Conservation (phyloP, 2,113 vertebrate genomes). For the Eurystomus gularis region DNA sequence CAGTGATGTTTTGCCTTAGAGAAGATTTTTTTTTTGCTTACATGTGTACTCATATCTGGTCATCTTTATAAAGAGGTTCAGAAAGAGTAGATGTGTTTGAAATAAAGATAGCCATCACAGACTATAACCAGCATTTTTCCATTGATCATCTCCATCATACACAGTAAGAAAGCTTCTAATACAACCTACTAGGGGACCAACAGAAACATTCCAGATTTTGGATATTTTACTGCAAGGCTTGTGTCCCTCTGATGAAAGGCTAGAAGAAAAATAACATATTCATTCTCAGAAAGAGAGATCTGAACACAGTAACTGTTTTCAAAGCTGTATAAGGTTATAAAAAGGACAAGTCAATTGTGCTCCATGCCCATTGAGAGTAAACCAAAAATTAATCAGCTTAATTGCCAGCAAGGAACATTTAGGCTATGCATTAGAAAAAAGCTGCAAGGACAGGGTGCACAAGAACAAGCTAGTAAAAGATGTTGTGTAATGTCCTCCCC, state of each 20-base stretch:
- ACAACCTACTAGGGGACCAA: background rate
- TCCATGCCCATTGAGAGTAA: background rate
- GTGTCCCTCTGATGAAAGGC: background rate
- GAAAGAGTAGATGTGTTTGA: background rate
- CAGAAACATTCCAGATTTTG: background rate
- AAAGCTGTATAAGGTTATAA: background rate
- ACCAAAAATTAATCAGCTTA: constrained; percentile 24
- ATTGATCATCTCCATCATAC: background rate
- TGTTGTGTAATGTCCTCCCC: background rate
- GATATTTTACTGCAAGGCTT: background rate
- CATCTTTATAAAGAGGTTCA: background rate
- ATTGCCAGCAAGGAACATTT: background rate
- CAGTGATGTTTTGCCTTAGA: background rate
- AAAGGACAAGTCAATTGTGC: background rate
- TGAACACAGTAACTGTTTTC: background rate
- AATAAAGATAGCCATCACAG: background rate
- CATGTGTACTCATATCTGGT: background rate
- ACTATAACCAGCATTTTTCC: background rate
- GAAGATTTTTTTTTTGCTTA: background rate
- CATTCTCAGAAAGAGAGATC: background rate
- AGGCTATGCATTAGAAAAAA: background rate
- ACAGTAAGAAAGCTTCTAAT: background rate
- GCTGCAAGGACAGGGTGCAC: background rate
- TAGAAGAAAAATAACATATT: background rate
- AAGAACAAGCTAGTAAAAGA: background rate